Conservation (phyloP, 2,888 invertebrate species). For the Caenorhabditis wallacei region DNA sequence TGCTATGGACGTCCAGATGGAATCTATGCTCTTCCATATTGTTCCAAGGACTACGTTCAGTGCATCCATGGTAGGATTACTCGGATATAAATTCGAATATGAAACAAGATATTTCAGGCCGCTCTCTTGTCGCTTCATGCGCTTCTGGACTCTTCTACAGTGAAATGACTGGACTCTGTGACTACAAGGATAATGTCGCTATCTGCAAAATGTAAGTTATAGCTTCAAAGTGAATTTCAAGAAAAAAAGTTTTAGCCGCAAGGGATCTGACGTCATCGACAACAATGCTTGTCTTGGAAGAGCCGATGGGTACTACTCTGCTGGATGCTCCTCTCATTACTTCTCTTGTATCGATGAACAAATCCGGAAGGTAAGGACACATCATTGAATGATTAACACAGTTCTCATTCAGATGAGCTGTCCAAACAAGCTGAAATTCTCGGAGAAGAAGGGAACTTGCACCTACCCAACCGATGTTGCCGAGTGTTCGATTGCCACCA, state of each 20-base stretch:
- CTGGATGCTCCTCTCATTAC: slow-evolving; percentile 71
- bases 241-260: slow-evolving; percentile 56
- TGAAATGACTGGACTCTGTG: slow-evolving; percentile 69
- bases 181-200: slow-evolving; percentile 64
- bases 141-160: slow-evolving; percentile 68
- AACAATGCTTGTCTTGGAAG: slow-evolving; percentile 67
- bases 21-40: slow-evolving; percentile 70
- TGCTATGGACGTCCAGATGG: slow-evolving; percentile 67
- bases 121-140: slow-evolving; percentile 50
- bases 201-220: slow-evolving; percentile 46
- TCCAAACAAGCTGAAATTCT: slow-evolving; percentile 64
- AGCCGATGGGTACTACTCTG: slow-evolving; percentile 73
- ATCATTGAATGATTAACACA: neutral
- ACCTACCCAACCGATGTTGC: slow-evolving; percentile 52
- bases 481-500: slow-evolving; percentile 49
- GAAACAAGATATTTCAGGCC: slow-evolving; percentile 17
- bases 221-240: neutral
- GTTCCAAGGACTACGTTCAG: slow-evolving; percentile 69
- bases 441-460: slow-evolving; percentile 42
- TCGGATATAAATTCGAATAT: neutral
- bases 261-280: slow-evolving; percentile 37
- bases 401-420: slow-evolving; percentile 49
- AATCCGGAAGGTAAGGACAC: slow-evolving; percentile 36
- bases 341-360: slow-evolving; percentile 69
- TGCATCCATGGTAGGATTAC: slow-evolving; percentile 60